phyloP scores from a whole-genome alignment of 1,140 invertebrate genomes.

The Platyscapa corneri region DNA sequence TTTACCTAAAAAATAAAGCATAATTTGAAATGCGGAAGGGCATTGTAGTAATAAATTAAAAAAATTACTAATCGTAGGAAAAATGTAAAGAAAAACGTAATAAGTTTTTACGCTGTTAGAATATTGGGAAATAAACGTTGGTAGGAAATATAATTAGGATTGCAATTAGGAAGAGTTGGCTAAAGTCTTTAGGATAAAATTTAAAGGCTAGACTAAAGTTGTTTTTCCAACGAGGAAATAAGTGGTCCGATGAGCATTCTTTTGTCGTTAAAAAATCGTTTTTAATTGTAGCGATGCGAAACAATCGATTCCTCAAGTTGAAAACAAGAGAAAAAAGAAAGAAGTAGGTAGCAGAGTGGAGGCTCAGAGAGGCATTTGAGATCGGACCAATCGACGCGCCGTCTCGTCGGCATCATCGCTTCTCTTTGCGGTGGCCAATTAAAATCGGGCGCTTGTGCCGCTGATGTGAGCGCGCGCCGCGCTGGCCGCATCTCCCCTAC shows the following conservation, averaged over 20 bases:
- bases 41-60: too few species aligned
- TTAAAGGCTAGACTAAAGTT: too few species aligned
- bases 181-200: too few species aligned
- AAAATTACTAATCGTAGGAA: too few species aligned
- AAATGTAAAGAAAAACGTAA: too few species aligned
- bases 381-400: conserved; percentile 42
- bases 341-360: not conserved
- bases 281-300: conserved; percentile 36
- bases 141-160: too few species aligned
- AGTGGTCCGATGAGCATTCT: too few species aligned
- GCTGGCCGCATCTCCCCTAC: conserved; percentile 27
- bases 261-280: conserved; percentile 18
- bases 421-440: conserved; percentile 44
- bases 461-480: conserved; percentile 11
- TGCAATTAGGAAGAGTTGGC: too few species aligned
- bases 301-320: conserved; percentile 40
- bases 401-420: conserved; percentile 38
- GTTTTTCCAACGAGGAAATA: too few species aligned
- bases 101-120: too few species aligned
- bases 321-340: not conserved
- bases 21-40: not conserved
- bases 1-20: not conserved
- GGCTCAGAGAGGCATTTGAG: conserved; percentile 21
- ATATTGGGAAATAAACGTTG: too few species aligned
- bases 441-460: conserved; percentile 35